These are phyloP conservation scores for Malurus leucopterus DNA, from an alignment of 2,797 vertebrate species.

Conservation along the genomic window DNA sequence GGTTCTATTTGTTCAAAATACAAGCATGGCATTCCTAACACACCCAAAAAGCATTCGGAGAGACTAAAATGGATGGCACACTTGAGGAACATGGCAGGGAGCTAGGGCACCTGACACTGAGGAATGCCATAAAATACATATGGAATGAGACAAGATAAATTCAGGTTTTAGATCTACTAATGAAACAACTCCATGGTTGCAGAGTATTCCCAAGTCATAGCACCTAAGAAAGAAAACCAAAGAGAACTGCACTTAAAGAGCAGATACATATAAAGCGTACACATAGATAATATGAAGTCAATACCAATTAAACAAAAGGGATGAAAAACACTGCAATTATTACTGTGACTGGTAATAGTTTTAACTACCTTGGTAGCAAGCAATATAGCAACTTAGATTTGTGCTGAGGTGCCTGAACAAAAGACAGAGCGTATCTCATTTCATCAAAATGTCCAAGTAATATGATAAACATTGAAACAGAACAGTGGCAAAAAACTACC, in stretches of 20 bases:
- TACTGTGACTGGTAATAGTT: conserved; percentile 22
- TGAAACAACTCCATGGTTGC: neutral
- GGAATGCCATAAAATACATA: neutral
- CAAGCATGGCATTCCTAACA: rapidly evolving
- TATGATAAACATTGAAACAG: conserved; percentile 50
- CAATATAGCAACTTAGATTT: conserved; percentile 47
- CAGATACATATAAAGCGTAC: neutral
- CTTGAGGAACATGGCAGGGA: neutral
- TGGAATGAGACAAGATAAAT: neutral
- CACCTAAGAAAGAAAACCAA: neutral
- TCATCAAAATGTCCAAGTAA: conserved; percentile 27
- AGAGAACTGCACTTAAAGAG: neutral
- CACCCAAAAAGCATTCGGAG: neutral
- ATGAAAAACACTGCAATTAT: conserved; percentile 27
- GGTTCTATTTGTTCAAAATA: neutral
- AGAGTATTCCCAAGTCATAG: neutral
- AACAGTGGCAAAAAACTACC: conserved; percentile 3
- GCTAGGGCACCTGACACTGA: neutral
- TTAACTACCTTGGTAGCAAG: conserved; percentile 33
- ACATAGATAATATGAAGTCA: conserved; percentile 31
- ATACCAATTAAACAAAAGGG: conserved; percentile 55
- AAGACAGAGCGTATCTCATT: conserved; percentile 32
- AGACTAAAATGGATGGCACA: neutral
- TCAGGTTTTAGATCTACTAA: neutral
- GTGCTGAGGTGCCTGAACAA: conserved; percentile 33